Evolutionary conservation across 2,797 vertebrate species (phyloP).

Genomic region (Dicrostonyx torquatus): DNA sequence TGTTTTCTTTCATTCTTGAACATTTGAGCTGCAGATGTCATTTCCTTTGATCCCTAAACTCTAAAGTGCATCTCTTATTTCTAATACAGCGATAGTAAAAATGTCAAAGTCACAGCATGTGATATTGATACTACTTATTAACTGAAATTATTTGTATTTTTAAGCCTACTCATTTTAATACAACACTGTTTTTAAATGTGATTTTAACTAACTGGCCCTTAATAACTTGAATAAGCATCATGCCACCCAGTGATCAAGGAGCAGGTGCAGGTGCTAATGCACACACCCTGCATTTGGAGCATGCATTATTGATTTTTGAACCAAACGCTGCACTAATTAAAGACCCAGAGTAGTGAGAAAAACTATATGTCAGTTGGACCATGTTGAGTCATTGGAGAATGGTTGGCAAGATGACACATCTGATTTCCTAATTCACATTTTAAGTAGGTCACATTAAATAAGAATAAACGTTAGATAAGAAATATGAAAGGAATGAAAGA

Average conservation of each 20-base stretch:
- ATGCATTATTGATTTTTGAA: not conserved
- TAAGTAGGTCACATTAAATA: not conserved
- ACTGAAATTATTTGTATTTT: constrained; percentile 22
- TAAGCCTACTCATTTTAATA: constrained; percentile 42
- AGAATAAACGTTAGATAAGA: not conserved
- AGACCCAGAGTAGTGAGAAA: not conserved
- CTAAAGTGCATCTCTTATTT: not conserved
- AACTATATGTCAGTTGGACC: not conserved
- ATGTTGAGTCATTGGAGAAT: not conserved
- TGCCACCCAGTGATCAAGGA: constrained; percentile 31
- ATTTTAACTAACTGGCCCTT: constrained; percentile 69
- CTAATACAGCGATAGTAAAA: not conserved
- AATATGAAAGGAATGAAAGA: not conserved
- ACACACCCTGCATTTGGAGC: not conserved
- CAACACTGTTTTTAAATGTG: constrained; percentile 62
- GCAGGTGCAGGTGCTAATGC: not conserved
- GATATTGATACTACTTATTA: not conserved
- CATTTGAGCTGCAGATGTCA: not conserved
- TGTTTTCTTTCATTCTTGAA: not conserved
- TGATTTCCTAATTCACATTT: not conserved
- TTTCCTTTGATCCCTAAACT: not conserved
- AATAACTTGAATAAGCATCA: constrained; percentile 65
- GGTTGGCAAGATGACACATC: not conserved
- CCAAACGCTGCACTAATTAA: not conserved
- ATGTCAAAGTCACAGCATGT: not conserved